Evolutionary conservation across 2,113 vertebrate genomes (phyloP).

Genomic region (Gallinago undulata): DNA sequence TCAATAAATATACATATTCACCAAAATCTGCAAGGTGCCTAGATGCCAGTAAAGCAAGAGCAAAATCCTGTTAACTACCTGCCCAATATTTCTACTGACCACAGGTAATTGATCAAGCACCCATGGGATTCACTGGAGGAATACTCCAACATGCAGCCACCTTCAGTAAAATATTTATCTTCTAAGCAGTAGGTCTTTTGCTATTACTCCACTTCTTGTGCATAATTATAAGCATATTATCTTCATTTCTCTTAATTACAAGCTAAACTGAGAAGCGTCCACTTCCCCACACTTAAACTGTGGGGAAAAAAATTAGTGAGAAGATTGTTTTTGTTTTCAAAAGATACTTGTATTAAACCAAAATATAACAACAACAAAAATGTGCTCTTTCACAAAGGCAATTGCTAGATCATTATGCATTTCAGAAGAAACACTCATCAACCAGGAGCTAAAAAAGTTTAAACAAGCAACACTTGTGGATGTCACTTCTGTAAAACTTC

Average conservation of each 20-base stretch:
- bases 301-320: neutral
- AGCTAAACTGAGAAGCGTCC: constrained; percentile 3
- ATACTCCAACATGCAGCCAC: neutral
- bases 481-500: neutral
- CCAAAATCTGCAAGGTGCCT: neutral
- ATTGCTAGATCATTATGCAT: neutral
- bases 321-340: neutral
- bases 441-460: neutral
- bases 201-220: neutral
- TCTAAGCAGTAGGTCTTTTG: neutral
- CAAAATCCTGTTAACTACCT: neutral
- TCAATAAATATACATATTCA: neutral
- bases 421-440: neutral
- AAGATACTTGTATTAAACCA: neutral
- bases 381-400: neutral
- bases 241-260: constrained; percentile 14
- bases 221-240: neutral
- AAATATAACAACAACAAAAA: neutral
- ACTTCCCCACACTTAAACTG: neutral
- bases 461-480: neutral
- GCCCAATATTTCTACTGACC: neutral
- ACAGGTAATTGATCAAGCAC: neutral
- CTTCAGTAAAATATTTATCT: neutral
- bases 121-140: neutral
- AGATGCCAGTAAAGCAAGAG: neutral